phyloP scores from a whole-genome alignment of 1,140 invertebrate species.

The Drosophila lini region DNA sequence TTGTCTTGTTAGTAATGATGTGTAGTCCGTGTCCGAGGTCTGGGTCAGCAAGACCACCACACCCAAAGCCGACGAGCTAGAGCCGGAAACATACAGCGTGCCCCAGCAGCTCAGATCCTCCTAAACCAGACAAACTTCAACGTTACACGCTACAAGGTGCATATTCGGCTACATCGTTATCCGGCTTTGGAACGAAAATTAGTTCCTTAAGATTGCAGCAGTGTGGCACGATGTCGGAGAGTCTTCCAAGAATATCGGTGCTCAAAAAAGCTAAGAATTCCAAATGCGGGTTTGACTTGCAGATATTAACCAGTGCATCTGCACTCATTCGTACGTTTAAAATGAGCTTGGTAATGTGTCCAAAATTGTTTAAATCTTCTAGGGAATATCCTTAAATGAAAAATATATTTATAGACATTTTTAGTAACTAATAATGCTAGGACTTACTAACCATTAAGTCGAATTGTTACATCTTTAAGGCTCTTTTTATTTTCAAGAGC shows the following conservation, averaged over 20 bases:
- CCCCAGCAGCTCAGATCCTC: too few relatives aligned
- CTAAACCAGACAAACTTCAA: too few relatives aligned
- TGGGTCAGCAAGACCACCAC: too few relatives aligned
- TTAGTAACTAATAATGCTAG: not conserved
- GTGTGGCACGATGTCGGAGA: conserved; percentile 1
- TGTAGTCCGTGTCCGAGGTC: too few relatives aligned
- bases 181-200: not conserved
- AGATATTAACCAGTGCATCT: not conserved
- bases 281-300: not conserved
- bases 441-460: not conserved
- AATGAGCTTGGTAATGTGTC: rapidly evolving
- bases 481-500: not conserved
- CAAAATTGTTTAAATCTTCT: not conserved
- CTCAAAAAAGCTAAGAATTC: rapidly evolving
- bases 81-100: too few relatives aligned
- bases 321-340: not conserved
- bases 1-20: too few relatives aligned
- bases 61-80: too few relatives aligned
- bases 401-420: not conserved
- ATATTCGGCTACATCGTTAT: not conserved
- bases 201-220: not conserved
- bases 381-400: not conserved
- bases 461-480: not conserved
- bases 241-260: not conserved
- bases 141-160: not conserved